These are phyloP conservation scores for Tachysurus vachellii DNA, from an alignment of 2,113 vertebrate genomes.

Conservation along the genomic window DNA sequence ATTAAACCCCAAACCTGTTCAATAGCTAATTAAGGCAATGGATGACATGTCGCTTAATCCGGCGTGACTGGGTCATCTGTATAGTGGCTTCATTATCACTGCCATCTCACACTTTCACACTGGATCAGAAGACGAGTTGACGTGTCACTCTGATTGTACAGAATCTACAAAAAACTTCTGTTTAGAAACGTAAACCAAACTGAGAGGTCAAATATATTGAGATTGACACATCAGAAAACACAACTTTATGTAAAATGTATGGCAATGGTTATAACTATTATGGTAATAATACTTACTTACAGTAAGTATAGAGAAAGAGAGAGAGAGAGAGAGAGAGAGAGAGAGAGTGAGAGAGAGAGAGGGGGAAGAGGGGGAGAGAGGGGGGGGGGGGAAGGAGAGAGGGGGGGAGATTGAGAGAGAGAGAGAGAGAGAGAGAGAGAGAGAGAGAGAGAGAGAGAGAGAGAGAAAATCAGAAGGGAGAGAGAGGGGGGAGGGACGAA, in stretches of 20 bases:
- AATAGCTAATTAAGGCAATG: constrained; percentile 94
- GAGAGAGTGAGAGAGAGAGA: too few relatives aligned
- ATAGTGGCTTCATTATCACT: constrained; percentile 74
- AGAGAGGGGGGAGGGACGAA: too few relatives aligned
- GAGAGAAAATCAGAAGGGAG: too few relatives aligned
- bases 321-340: too few relatives aligned
- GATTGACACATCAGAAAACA: background rate
- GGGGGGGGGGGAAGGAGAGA: too few relatives aligned
- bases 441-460: too few relatives aligned
- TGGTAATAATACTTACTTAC: too few relatives aligned
- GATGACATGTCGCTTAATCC: constrained; percentile 82
- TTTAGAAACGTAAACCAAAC: background rate
- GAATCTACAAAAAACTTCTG: background rate
- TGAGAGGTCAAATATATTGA: background rate
- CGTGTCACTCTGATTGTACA: background rate
- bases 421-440: too few relatives aligned
- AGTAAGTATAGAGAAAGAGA: too few relatives aligned
- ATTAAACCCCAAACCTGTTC: constrained; percentile 90
- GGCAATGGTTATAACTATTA: background rate
- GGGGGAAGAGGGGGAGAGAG: too few relatives aligned
- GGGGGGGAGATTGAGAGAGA: too few relatives aligned
- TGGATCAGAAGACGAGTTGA: background rate
- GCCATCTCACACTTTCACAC: constrained; percentile 51
- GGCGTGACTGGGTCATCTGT: constrained; percentile 72
- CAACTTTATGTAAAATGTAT: background rate